phyloP scores from a whole-genome alignment of 2,888 invertebrate species.

The Pseudococcus jackbeardsleyi region DNA sequence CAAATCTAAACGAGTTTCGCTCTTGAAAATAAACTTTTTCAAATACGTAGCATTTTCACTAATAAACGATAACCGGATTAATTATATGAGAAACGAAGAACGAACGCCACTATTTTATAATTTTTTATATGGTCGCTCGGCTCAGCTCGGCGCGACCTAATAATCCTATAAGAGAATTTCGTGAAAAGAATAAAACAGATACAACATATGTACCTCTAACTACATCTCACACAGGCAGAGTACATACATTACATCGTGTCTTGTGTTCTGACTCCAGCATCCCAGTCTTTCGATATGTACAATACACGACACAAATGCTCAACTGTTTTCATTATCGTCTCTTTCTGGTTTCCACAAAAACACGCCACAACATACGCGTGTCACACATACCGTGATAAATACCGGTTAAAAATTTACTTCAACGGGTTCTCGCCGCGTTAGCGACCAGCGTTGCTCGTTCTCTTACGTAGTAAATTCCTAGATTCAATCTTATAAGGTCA shows the following conservation, averaged over 20 bases:
- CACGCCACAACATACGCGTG: conserved; percentile 31
- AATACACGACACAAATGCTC: conserved; percentile 37
- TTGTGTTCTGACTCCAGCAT: conserved; percentile 1
- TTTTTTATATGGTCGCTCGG: neutral
- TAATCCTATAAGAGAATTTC: neutral
- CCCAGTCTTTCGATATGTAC: neutral
- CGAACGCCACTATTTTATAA: neutral
- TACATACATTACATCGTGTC: neutral
- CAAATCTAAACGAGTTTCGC: conserved; percentile 4
- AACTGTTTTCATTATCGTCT: neutral
- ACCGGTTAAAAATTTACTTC: conserved; percentile 34
- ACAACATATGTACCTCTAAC: neutral
- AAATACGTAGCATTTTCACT: conserved; percentile 10
- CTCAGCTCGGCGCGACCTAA: neutral
- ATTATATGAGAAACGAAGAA: neutral
- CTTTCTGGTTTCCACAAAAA: neutral
- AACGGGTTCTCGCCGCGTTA: conserved; percentile 12
- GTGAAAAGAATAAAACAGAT: neutral
- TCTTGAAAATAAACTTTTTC: neutral
- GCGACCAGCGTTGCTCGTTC: neutral
- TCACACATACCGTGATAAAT: conserved; percentile 33
- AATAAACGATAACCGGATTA: conserved; percentile 10
- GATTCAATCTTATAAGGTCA: conserved; percentile 35
- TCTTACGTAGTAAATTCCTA: conserved; percentile 44
- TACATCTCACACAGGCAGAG: neutral